A percentile compares a stretch with the other conserved stretches of the same genome.
Evolutionary conservation across 2,113 vertebrate species (phyloP).

Genomic region (Prietella phreatophila): DNA sequence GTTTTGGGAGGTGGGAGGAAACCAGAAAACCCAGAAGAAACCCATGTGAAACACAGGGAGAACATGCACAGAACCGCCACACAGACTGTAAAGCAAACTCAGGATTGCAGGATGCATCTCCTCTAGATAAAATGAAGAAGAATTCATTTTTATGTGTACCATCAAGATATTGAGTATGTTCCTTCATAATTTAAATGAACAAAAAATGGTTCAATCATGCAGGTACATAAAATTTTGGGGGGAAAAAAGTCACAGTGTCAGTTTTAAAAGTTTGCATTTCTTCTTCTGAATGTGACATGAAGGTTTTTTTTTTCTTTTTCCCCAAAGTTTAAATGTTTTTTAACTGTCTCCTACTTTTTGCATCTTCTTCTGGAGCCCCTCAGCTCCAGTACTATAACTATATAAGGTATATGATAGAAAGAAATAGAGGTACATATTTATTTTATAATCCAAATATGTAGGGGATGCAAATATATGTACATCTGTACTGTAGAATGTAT

Average conservation of each 20-base stretch:
- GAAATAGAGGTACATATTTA: neutral
- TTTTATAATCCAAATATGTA: neutral
- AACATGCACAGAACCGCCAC: neutral
- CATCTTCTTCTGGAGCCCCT: neutral
- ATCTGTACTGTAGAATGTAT: neutral
- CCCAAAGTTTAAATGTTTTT: neutral
- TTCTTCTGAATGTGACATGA: neutral
- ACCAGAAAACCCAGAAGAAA: neutral
- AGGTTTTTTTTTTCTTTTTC: too few species aligned
- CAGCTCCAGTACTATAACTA: neutral
- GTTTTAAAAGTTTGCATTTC: neutral
- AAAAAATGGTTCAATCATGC: neutral
- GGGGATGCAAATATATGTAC: neutral
- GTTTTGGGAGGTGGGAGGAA: neutral
- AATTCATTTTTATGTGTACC: neutral
- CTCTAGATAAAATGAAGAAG: neutral
- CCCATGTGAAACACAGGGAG: neutral
- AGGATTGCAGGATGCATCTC: neutral
- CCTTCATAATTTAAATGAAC: neutral
- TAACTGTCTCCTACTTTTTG: neutral
- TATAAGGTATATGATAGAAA: neutral
- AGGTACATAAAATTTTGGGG: neutral
- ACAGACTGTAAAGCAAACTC: neutral
- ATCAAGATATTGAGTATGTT: neutral
- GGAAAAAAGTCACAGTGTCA: neutral